Percentiles rank a stretch among this genome's conserved stretches.
Evolutionary conservation across 2,113 vertebrate genomes (phyloP).

Genomic region (Alosa alosa): DNA sequence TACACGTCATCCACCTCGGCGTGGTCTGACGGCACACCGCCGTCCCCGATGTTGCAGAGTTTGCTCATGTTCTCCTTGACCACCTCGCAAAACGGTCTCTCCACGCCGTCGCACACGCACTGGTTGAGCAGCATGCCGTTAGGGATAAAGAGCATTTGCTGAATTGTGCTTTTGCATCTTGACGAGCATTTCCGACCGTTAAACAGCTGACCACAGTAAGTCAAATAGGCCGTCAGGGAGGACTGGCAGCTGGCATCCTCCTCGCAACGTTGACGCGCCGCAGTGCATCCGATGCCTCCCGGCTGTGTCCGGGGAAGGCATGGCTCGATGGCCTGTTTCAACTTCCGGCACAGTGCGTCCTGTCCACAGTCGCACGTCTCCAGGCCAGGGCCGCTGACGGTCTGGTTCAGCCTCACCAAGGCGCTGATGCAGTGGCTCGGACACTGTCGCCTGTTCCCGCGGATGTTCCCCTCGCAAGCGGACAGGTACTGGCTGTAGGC

Average conservation of each 20-base stretch:
- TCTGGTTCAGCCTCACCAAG: slow-evolving; percentile 72
- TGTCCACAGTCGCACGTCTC: slow-evolving; percentile 73
- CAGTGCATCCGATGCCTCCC: slow-evolving; percentile 73
- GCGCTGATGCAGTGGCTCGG: slow-evolving; percentile 78
- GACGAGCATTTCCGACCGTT: slow-evolving; percentile 75
- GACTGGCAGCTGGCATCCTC: slow-evolving; percentile 66
- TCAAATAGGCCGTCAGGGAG: slow-evolving; percentile 71
- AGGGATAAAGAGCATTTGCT: slow-evolving; percentile 73
- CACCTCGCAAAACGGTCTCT: slow-evolving; percentile 78
- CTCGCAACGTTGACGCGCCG: slow-evolving; percentile 74
- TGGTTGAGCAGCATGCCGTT: slow-evolving; percentile 70
- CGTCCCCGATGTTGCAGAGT: slow-evolving; percentile 69
- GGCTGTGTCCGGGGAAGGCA: slow-evolving; percentile 71
- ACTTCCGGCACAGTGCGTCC: slow-evolving; percentile 64
- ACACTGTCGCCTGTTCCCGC: slow-evolving; percentile 63
- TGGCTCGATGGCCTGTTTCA: slow-evolving; percentile 73
- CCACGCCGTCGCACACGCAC: slow-evolving; percentile 75
- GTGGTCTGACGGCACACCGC: slow-evolving; percentile 53
- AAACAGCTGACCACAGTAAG: slow-evolving; percentile 78
- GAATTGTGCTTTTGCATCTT: slow-evolving; percentile 70
- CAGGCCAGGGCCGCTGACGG: slow-evolving; percentile 67
- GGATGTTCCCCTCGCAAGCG: slow-evolving; percentile 70
- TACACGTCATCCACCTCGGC: slow-evolving; percentile 63
- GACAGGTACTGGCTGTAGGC: slow-evolving; percentile 69
- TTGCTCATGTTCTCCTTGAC: slow-evolving; percentile 79